Percentiles rank a stretch among this genome's conserved stretches.
Evolutionary conservation across 2,113 vertebrate species (phyloP).

Genomic region (Choloepus hoffmanni): DNA sequence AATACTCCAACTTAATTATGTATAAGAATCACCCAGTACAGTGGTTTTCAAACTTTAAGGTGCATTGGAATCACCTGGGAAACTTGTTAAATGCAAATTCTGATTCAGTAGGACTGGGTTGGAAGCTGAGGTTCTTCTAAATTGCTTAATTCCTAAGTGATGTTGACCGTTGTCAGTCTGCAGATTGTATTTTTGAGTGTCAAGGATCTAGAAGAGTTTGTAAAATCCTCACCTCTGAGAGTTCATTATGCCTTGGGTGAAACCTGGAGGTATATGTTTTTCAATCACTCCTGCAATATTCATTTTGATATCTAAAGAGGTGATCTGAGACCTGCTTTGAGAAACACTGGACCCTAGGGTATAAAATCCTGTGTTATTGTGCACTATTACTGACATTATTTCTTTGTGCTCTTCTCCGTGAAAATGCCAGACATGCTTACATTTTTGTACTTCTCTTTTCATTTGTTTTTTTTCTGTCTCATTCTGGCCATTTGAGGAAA

Average conservation of each 20-base stretch:
- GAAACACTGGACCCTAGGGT: neutral
- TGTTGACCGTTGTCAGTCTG: neutral
- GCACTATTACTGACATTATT: neutral
- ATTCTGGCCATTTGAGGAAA: constrained; percentile 12
- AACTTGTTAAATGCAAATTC: neutral
- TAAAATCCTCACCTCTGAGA: neutral
- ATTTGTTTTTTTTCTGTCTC: neutral
- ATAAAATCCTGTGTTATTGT: neutral
- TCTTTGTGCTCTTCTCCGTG: neutral
- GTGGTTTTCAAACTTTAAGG: neutral
- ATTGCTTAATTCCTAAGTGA: neutral
- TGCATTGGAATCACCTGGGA: neutral
- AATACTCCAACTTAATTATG: neutral
- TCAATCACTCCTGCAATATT: neutral
- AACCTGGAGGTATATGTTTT: neutral
- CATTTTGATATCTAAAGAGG: neutral
- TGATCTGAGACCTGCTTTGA: neutral
- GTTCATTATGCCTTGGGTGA: neutral
- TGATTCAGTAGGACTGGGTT: neutral
- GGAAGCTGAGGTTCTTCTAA: neutral
- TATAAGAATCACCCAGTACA: neutral
- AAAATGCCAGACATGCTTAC: neutral
- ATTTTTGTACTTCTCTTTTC: neutral
- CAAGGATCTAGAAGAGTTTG: neutral
- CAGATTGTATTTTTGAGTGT: neutral